These are phyloP conservation scores for Theretra japonica DNA, from an alignment of 2,888 invertebrate species.

Conservation along the genomic window DNA sequence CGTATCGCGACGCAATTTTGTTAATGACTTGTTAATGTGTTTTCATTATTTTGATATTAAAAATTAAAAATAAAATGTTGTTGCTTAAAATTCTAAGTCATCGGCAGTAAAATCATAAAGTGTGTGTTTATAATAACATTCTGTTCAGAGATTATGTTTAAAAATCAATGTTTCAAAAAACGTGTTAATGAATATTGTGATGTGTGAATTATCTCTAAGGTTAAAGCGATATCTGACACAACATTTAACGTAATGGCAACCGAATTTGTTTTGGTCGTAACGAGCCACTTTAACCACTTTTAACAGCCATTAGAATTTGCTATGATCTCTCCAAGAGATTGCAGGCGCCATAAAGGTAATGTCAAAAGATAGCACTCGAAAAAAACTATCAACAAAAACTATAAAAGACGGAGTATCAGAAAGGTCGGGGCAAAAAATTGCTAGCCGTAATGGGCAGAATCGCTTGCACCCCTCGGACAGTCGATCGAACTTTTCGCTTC, in stretches of 20 bases:
- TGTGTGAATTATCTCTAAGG: constrained; percentile 41
- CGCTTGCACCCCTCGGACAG: constrained; percentile 54
- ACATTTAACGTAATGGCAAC: constrained; percentile 59
- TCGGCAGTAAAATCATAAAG: background rate
- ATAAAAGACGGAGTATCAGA: constrained; percentile 70
- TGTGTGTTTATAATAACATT: background rate
- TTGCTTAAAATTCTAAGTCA: background rate
- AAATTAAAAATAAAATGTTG: background rate
- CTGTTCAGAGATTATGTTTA: background rate
- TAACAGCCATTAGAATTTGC: constrained; percentile 78
- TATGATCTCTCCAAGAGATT: constrained; percentile 72
- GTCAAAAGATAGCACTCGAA: constrained; percentile 75
- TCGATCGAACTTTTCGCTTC: constrained; percentile 60
- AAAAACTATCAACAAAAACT: constrained; percentile 80
- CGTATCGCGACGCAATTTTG: background rate
- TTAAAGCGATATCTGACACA: constrained; percentile 49
- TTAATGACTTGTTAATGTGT: background rate
- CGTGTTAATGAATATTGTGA: constrained; percentile 25
- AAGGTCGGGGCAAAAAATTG: constrained; percentile 75
- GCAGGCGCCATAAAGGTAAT: constrained; percentile 78
- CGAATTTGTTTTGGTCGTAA: constrained; percentile 74
- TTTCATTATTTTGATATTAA: background rate
- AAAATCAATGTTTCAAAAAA: background rate
- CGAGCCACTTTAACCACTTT: constrained; percentile 62
- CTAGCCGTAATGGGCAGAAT: constrained; percentile 64